These are phyloP conservation scores for Morpho achilles DNA, from an alignment of 2,888 invertebrate species.

Conservation along the genomic window DNA sequence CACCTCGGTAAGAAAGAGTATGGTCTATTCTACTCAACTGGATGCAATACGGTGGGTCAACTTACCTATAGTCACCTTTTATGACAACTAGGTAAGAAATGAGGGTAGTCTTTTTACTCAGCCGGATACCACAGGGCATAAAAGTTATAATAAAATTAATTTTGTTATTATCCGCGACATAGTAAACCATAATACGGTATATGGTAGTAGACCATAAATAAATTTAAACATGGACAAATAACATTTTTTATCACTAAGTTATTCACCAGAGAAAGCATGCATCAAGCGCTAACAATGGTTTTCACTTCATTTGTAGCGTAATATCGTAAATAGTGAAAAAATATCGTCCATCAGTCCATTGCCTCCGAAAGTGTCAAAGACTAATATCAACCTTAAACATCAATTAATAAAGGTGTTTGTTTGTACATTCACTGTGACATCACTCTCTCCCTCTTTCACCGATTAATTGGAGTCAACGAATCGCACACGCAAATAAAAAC, in stretches of 20 bases:
- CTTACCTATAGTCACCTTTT: too few relatives aligned
- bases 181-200: too few relatives aligned
- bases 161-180: too few relatives aligned
- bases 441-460: constrained; percentile 67
- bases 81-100: too few relatives aligned
- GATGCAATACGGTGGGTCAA: too few relatives aligned
- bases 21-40: too few relatives aligned
- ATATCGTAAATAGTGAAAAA: constrained; percentile 62
- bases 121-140: too few relatives aligned
- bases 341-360: constrained; percentile 59
- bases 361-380: constrained; percentile 45
- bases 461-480: constrained; percentile 61
- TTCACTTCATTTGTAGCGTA: constrained; percentile 62
- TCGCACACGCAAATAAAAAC: constrained; percentile 52
- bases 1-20: too few relatives aligned
- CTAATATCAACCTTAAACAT: constrained; percentile 10
- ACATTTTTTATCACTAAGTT: constrained; percentile 4
- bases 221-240: too few relatives aligned
- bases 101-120: too few relatives aligned
- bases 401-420: constrained; percentile 9
- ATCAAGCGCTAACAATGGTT: constrained; percentile 36
- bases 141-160: too few relatives aligned
- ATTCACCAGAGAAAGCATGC: constrained; percentile 33
- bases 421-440: constrained; percentile 34
- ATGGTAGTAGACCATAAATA: too few relatives aligned